These are phyloP conservation scores for Anaspis maculata DNA, from an alignment of 2,888 invertebrate genomes.

Conservation along the genomic window DNA sequence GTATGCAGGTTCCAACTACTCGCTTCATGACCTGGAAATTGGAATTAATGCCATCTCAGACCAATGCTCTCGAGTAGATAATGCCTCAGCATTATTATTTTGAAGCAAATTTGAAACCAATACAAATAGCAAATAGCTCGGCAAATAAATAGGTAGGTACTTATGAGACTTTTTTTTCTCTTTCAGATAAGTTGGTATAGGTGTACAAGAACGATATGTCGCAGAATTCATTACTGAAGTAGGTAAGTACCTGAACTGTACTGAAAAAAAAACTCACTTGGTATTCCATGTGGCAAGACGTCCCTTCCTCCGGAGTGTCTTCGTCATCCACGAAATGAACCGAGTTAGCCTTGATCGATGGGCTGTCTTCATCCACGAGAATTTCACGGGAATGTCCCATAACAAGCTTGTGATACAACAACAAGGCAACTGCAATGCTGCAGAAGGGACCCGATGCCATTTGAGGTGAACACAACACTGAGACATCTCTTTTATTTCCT, in stretches of 20 bases:
- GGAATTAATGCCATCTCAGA: neutral
- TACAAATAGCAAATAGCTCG: neutral
- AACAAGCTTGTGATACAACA: too few relatives aligned
- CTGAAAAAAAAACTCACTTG: too few relatives aligned
- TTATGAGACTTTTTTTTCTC: too few relatives aligned
- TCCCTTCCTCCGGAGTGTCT: slow-evolving; percentile 9
- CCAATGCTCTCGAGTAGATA: neutral
- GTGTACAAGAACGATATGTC: too few relatives aligned
- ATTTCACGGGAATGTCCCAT: slow-evolving; percentile 19
- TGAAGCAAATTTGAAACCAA: neutral
- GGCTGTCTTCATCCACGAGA: slow-evolving; percentile 27
- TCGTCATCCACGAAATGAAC: slow-evolving; percentile 9
- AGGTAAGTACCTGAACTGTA: too few relatives aligned
- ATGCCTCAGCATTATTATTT: neutral
- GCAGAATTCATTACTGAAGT: too few relatives aligned
- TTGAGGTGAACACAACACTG: too few relatives aligned
- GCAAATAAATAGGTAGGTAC: neutral
- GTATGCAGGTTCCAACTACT: slow-evolving; percentile 39
- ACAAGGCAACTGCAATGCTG: too few relatives aligned
- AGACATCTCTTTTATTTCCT: too few relatives aligned
- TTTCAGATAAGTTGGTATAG: too few relatives aligned
- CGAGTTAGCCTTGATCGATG: slow-evolving; percentile 18
- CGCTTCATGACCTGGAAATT: slow-evolving; percentile 33
- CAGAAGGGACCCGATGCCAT: too few relatives aligned
- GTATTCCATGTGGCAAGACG: slow-evolving; percentile 25